Percentiles rank a stretch among this genome's conserved stretches.
Evolutionary conservation across 2,797 vertebrate genomes (phyloP).

Genomic region (Miichthys miiuy): DNA sequence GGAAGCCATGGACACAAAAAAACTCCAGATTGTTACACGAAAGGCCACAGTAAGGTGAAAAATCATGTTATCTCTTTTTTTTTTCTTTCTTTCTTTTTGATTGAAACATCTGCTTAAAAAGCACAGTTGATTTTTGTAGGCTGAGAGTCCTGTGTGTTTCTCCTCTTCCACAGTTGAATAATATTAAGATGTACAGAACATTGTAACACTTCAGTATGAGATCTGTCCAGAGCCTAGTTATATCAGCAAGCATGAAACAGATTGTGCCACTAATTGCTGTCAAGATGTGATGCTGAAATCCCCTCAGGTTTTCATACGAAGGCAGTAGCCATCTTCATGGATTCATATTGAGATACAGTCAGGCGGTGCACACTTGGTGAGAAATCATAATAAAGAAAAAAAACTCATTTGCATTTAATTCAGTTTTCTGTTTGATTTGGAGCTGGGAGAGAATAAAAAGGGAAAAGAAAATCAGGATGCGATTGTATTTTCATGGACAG

Average conservation of each 20-base stretch:
- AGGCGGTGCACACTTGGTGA: conserved; percentile 60
- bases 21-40: conserved; percentile 89
- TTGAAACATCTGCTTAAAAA: conserved; percentile 80
- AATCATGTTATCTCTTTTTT: conserved; percentile 80
- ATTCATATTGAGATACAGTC: conserved; percentile 82
- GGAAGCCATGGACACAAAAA: conserved; percentile 84
- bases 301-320: conserved; percentile 74
- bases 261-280: conserved; percentile 86
- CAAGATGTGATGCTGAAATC: conserved; percentile 83
- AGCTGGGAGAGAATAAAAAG: conserved; percentile 29
- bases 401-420: conserved; percentile 76
- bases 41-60: conserved; percentile 97
- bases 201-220: conserved; percentile 77
- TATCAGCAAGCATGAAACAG: conserved; percentile 82
- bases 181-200: conserved; percentile 83
- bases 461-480: conserved; percentile 38
- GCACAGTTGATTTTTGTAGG: conserved; percentile 74
- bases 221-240: conserved; percentile 82
- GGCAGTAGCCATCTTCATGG: conserved; percentile 78
- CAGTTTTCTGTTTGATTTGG: conserved; percentile 64
- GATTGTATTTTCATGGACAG: conserved; percentile 58
- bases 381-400: conserved; percentile 75
- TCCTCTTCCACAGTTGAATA: conserved; percentile 80
- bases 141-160: conserved; percentile 73
- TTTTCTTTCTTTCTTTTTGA: conserved; percentile 61